Conservation (phyloP, 2,113 vertebrate genomes). For the Oryzias celebensis region DNA sequence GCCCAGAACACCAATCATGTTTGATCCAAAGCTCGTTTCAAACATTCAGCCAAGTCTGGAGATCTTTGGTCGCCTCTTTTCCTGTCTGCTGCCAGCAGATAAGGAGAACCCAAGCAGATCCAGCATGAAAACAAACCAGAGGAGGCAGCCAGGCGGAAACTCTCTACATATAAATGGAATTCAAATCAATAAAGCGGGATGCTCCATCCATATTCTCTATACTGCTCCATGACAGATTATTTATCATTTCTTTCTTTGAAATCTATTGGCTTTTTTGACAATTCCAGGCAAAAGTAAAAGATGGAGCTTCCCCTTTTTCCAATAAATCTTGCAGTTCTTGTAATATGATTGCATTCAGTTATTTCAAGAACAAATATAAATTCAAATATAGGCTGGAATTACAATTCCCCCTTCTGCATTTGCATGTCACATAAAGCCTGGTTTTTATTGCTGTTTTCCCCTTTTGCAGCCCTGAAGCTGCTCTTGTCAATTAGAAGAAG, state of each 20-base stretch:
- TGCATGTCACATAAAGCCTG: background rate
- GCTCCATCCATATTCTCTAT: constrained; percentile 27
- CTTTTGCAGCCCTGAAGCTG: constrained; percentile 10
- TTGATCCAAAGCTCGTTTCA: constrained; percentile 57
- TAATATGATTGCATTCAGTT: background rate
- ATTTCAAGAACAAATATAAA: background rate
- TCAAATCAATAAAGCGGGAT: constrained; percentile 63
- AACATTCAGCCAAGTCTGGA: constrained; percentile 32
- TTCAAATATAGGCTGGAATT: background rate
- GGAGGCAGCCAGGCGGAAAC: constrained; percentile 42
- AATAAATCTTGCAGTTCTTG: background rate
- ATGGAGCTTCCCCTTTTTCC: background rate
- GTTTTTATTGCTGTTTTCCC: constrained; percentile 3
- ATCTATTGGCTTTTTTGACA: too few species aligned
- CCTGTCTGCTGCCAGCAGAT: constrained; percentile 67
- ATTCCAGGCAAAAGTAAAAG: background rate
- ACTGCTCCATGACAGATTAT: constrained; percentile 19
- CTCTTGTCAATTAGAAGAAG: constrained; percentile 47
- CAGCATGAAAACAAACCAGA: constrained; percentile 49
- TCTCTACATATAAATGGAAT: constrained; percentile 63
- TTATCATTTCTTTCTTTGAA: background rate
- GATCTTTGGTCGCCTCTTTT: constrained; percentile 45
- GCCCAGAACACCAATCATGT: constrained; percentile 32
- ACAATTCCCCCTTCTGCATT: background rate
- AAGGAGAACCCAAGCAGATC: constrained; percentile 57